A percentile compares a stretch with the other conserved stretches of the same genome.
Conservation (phyloP, 2,888 invertebrate genomes). For the Rhagophthalmus giganteus region DNA sequence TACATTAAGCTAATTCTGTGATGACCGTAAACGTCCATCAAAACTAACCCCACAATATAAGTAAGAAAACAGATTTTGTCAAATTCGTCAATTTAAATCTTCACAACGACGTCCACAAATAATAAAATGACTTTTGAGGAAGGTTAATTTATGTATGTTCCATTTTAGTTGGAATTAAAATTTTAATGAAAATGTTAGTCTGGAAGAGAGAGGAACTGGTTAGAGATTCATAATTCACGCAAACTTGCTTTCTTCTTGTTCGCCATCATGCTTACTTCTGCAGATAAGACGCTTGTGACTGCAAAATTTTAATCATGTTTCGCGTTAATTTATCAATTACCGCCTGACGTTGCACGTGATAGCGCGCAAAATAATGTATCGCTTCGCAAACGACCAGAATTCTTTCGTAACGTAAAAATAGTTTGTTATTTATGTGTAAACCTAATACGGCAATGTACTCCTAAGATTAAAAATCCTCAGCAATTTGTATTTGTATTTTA, state of each 20-base stretch:
- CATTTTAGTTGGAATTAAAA: slow-evolving; percentile 41
- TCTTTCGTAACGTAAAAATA: neutral
- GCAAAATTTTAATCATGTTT: slow-evolving; percentile 30
- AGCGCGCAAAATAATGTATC: slow-evolving; percentile 15
- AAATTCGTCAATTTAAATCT: too few species aligned
- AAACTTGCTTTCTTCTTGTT: slow-evolving; percentile 35
- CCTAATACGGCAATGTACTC: neutral
- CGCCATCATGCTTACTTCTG: slow-evolving; percentile 27
- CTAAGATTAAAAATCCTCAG: too few species aligned
- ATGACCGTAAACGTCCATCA: slow-evolving; percentile 14
- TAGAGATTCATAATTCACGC: slow-evolving; percentile 39
- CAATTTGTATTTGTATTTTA: too few species aligned
- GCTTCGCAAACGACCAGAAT: slow-evolving; percentile 2
- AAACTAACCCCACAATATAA: too few species aligned
- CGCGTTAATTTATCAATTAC: slow-evolving; percentile 36
- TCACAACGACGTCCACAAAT: slow-evolving; percentile 5
- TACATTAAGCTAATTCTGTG: slow-evolving; percentile 14
- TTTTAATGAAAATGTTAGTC: slow-evolving; percentile 40
- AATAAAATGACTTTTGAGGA: slow-evolving; percentile 33
- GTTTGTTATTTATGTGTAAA: neutral
- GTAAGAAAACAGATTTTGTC: too few species aligned
- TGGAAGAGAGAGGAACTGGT: slow-evolving; percentile 28
- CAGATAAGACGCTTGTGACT: slow-evolving; percentile 28
- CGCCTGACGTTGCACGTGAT: slow-evolving; percentile 18
- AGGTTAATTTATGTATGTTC: slow-evolving; percentile 41